These are phyloP conservation scores for Drosophila rhopaloa DNA, from an alignment of 1,140 invertebrate genomes.

Conservation along the genomic window DNA sequence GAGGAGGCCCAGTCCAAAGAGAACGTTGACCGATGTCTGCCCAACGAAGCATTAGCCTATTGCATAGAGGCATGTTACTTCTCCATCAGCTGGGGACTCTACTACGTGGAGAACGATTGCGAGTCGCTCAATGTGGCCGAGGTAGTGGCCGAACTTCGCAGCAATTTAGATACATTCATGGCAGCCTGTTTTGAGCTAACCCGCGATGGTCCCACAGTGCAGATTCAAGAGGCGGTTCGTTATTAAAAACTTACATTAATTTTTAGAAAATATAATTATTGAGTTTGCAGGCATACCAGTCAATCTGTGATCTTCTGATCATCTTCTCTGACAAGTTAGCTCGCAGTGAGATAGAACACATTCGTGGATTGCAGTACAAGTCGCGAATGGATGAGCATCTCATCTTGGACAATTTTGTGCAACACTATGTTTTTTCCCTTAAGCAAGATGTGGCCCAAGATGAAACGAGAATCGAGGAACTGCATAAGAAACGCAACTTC, in stretches of 20 bases:
- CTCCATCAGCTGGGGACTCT: slow-evolving; percentile 95
- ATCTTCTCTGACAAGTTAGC: slow-evolving; percentile 95
- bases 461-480: slow-evolving; percentile 97
- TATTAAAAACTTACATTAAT: background rate
- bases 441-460: slow-evolving; percentile 89
- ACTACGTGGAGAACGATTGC: slow-evolving; percentile 90
- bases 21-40: slow-evolving; percentile 84
- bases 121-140: slow-evolving; percentile 84
- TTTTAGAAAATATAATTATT: no score
- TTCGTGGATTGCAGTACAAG: slow-evolving; percentile 92
- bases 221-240: slow-evolving; percentile 86
- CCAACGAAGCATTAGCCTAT: slow-evolving; percentile 93
- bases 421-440: slow-evolving; percentile 94
- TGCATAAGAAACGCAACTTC: slow-evolving; percentile 98
- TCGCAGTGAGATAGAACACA: slow-evolving; percentile 86
- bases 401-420: slow-evolving; percentile 95
- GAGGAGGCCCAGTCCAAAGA: slow-evolving; percentile 78
- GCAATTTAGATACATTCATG: slow-evolving; percentile 90
- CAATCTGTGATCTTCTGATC: slow-evolving; percentile 97
- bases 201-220: slow-evolving; percentile 85
- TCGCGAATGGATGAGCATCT: slow-evolving; percentile 92
- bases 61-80: slow-evolving; percentile 95
- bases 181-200: slow-evolving; percentile 90
- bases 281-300: slow-evolving; percentile 92
- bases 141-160: slow-evolving; percentile 86